phyloP scores from a whole-genome alignment of 2,113 vertebrate species.

The Dicrurus megarhynchus region DNA sequence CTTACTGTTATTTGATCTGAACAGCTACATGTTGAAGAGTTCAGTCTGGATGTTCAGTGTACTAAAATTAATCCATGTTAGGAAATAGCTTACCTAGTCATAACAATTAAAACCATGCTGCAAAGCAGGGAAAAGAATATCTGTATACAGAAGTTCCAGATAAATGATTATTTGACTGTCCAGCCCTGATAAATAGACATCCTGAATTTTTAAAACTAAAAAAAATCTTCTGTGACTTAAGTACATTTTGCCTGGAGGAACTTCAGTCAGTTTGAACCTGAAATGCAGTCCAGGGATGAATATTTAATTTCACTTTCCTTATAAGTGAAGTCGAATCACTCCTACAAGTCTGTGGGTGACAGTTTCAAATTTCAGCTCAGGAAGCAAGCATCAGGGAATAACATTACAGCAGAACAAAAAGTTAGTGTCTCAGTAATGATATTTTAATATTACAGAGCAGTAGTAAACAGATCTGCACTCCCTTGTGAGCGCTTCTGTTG shows the following conservation, averaged over 20 bases:
- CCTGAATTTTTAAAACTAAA: slow-evolving; percentile 64
- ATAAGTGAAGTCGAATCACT: slow-evolving; percentile 77
- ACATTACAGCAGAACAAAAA: slow-evolving; percentile 70
- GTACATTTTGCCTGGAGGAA: slow-evolving; percentile 79
- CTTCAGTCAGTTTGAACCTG: slow-evolving; percentile 76
- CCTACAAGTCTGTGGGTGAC: slow-evolving; percentile 75
- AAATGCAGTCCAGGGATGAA: slow-evolving; percentile 78
- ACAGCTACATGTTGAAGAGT: background rate
- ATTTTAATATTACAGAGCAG: slow-evolving; percentile 75
- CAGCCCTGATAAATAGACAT: slow-evolving; percentile 56
- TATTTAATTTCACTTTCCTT: slow-evolving; percentile 82
- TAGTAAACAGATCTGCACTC: slow-evolving; percentile 69
- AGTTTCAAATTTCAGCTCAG: slow-evolving; percentile 79
- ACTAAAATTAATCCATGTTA: background rate
- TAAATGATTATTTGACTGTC: slow-evolving; percentile 42
- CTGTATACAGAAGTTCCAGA: background rate
- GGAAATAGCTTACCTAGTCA: background rate
- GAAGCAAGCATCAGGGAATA: slow-evolving; percentile 77
- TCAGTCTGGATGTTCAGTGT: background rate
- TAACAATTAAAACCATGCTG: background rate
- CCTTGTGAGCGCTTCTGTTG: slow-evolving; percentile 71
- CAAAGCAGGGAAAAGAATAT: background rate
- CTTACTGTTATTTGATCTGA: background rate
- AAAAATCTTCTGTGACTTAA: slow-evolving; percentile 65
- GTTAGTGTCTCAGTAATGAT: slow-evolving; percentile 72